phyloP scores from a whole-genome alignment of 1,140 invertebrate species.

The Chelonus insularis region DNA sequence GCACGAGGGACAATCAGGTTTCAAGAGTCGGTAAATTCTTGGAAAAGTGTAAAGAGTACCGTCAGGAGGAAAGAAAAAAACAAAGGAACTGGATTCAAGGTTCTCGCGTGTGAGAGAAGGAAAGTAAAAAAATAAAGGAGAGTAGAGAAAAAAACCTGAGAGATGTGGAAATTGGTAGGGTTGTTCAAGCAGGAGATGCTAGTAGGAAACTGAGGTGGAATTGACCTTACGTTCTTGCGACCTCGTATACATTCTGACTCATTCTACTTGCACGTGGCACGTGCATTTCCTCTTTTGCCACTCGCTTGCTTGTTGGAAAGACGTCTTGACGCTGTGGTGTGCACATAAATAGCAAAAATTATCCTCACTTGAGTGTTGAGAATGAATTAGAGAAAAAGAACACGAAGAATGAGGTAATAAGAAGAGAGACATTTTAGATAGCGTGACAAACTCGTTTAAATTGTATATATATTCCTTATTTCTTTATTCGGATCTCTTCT shows the following conservation, averaged over 20 bases:
- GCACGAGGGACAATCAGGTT: background rate
- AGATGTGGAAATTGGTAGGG: background rate
- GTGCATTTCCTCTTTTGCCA: background rate
- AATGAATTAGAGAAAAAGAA: background rate
- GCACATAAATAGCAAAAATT: constrained; percentile 5
- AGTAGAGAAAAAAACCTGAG: background rate
- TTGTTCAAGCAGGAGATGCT: background rate
- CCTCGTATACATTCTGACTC: background rate
- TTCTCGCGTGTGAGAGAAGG: background rate
- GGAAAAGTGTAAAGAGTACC: background rate
- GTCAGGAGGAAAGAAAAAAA: background rate
- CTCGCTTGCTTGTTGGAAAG: background rate
- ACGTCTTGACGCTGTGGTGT: background rate
- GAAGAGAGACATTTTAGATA: no score
- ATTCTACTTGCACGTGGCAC: background rate
- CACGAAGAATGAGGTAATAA: background rate
- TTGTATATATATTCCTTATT: background rate
- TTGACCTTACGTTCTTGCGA: background rate
- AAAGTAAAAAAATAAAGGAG: background rate
- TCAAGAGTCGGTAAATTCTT: background rate
- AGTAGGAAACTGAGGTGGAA: background rate
- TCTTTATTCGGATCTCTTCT: background rate
- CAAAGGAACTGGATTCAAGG: no score
- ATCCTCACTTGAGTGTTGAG: background rate
- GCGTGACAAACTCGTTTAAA: no score